Evolutionary conservation across 2,797 vertebrate genomes (phyloP).

Genomic region (Moxostoma hubbsi): DNA sequence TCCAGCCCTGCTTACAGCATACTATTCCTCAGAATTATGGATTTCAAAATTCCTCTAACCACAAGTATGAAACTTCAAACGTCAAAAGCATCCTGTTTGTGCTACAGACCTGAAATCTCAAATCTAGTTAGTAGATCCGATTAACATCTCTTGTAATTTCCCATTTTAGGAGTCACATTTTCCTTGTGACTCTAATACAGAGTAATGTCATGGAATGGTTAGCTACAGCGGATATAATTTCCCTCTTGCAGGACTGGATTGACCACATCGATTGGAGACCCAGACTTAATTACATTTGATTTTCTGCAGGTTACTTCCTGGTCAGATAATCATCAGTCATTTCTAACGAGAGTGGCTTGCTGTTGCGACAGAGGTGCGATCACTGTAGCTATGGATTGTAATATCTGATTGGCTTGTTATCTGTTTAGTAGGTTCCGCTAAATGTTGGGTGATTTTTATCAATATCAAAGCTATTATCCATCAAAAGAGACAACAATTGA

Average conservation of each 20-base stretch:
- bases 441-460: slow-evolving; percentile 1
- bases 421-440: neutral
- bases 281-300: slow-evolving; percentile 59
- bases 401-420: slow-evolving; percentile 34
- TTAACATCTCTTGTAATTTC: no score
- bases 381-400: neutral
- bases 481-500: neutral
- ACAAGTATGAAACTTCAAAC: no score
- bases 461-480: neutral
- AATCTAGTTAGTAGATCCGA: no score
- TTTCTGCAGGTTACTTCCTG: slow-evolving; percentile 39
- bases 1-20: no score
- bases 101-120: no score
- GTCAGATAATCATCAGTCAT: slow-evolving; percentile 53
- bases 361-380: neutral
- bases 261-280: slow-evolving; percentile 52
- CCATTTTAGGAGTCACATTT: neutral
- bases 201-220: slow-evolving; percentile 8
- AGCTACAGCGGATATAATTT: slow-evolving; percentile 46
- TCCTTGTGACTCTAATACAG: slow-evolving; percentile 8
- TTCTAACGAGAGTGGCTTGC: neutral
- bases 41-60: no score
- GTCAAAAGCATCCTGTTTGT: no score
- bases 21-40: no score
- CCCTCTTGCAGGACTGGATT: slow-evolving; percentile 36